Conservation (phyloP, 2,113 vertebrate species). For the Nothobranchius furzeri region DNA sequence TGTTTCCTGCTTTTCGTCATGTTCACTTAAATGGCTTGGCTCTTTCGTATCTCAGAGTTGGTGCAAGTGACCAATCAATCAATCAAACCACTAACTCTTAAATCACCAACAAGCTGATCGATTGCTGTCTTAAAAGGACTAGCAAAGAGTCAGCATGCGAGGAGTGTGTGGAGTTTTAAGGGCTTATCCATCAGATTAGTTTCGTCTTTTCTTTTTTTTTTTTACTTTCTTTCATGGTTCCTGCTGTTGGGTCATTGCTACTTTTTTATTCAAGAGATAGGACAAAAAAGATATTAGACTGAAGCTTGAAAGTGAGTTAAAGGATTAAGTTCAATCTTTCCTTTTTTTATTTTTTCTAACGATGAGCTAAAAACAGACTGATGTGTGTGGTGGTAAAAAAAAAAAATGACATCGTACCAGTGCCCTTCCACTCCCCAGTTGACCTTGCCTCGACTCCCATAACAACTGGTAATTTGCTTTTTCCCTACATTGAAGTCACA, state of each 20-base stretch:
- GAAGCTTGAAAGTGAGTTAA: not conserved
- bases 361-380: too few relatives aligned
- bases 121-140: conserved; percentile 48
- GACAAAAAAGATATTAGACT: conserved; percentile 2
- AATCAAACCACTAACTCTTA: conserved; percentile 49
- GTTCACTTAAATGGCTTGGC: conserved; percentile 13
- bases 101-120: conserved; percentile 46
- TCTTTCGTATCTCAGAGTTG: conserved; percentile 10
- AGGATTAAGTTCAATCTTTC: not conserved
- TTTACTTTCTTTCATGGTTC: conserved; percentile 43
- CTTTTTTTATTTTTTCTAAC: too few relatives aligned
- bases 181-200: conserved; percentile 69
- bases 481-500: conserved; percentile 6
- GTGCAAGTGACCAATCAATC: conserved; percentile 34
- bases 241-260: conserved; percentile 1
- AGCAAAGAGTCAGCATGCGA: conserved; percentile 63
- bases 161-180: conserved; percentile 71
- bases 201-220: conserved; percentile 8
- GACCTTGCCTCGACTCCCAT: conserved; percentile 8
- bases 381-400: too few relatives aligned
- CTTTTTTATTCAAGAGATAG: not conserved
- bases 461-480: conserved; percentile 9
- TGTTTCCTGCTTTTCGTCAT: conserved; percentile 34
- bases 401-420: too few relatives aligned
- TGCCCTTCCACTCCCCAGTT: conserved; percentile 4